phyloP scores from a whole-genome alignment of 2,888 invertebrate genomes.

The Saturnia japonica region DNA sequence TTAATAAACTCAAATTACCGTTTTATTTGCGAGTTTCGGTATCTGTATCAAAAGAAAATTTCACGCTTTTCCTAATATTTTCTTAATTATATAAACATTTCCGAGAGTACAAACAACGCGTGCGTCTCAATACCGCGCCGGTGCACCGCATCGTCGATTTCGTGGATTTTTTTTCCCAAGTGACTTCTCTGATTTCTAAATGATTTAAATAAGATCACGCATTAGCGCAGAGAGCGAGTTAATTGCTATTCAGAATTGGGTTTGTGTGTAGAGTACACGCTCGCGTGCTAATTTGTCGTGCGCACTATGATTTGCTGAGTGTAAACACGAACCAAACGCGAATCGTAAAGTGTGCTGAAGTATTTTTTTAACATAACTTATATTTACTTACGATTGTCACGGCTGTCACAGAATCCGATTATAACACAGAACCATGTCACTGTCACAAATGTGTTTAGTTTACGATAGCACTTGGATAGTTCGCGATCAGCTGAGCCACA shows the following conservation, averaged over 20 bases:
- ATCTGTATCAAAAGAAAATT: not conserved
- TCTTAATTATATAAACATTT: not conserved
- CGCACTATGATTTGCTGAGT: slow-evolving; percentile 38
- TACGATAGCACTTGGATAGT: slow-evolving; percentile 47
- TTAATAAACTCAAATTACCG: not conserved
- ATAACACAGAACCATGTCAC: slow-evolving; percentile 78
- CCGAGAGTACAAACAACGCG: not conserved
- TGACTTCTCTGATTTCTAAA: slow-evolving; percentile 78
- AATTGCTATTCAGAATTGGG: slow-evolving; percentile 66
- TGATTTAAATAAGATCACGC: slow-evolving; percentile 78
- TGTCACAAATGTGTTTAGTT: slow-evolving; percentile 65
- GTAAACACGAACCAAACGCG: slow-evolving; percentile 33
- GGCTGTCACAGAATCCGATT: slow-evolving; percentile 70
- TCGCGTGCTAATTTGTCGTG: slow-evolving; percentile 48
- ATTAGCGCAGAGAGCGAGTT: slow-evolving; percentile 57
- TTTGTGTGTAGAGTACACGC: slow-evolving; percentile 51
- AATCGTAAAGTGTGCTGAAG: not conserved
- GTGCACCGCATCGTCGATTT: slow-evolving; percentile 70
- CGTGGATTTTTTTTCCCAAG: slow-evolving; percentile 71
- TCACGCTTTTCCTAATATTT: not conserved
- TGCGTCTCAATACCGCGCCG: slow-evolving; percentile 33
- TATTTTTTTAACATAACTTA: not conserved
- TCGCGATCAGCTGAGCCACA: slow-evolving; percentile 37
- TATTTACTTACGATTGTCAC: slow-evolving; percentile 64
- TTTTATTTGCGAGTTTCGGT: not conserved